Conservation (phyloP, 2,113 vertebrate genomes). For the Strix aluco region DNA sequence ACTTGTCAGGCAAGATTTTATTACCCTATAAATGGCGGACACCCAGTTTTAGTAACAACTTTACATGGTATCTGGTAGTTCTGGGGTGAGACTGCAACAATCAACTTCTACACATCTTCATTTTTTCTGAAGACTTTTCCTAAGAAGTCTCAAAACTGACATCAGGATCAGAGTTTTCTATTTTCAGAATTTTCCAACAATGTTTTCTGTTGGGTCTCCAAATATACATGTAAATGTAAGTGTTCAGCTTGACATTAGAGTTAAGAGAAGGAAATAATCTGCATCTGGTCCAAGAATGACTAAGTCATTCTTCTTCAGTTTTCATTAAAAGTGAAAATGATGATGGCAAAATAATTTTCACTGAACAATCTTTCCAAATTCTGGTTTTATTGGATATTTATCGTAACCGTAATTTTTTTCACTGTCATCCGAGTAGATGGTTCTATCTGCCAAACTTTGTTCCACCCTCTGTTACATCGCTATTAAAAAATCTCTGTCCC, state of each 20-base stretch:
- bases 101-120: background rate
- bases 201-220: background rate
- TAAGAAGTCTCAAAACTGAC: background rate
- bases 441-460: background rate
- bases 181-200: background rate
- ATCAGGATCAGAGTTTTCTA: background rate
- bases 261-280: background rate
- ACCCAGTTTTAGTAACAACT: background rate
- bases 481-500: background rate
- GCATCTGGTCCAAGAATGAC: background rate
- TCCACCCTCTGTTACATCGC: background rate
- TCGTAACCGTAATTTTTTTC: accelerated
- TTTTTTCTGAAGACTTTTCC: background rate
- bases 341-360: background rate
- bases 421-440: background rate
- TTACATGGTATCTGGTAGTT: background rate
- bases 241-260: accelerated
- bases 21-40: background rate
- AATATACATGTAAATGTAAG: background rate
- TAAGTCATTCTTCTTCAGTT: background rate
- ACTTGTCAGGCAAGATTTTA: background rate
- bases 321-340: background rate
- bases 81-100: background rate
- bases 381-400: background rate
- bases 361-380: background rate